phyloP scores from a whole-genome alignment of 2,797 vertebrate species.

The Dermochelys coriacea region DNA sequence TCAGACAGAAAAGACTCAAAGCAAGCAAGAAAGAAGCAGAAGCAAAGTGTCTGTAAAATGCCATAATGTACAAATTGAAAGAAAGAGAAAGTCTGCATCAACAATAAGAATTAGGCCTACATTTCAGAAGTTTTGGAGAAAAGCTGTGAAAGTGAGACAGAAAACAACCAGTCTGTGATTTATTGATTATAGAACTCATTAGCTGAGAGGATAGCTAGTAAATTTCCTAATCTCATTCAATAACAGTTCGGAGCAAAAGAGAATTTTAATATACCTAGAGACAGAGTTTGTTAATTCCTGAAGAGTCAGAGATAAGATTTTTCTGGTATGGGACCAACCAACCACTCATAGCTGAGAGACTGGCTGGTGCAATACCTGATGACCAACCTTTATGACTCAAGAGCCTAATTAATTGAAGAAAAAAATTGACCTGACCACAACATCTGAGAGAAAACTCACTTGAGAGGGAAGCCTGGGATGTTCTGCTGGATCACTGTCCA shows the following conservation, averaged over 20 bases:
- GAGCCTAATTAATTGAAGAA: neutral
- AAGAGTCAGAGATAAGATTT: neutral
- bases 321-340: rapidly evolving
- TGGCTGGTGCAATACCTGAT: neutral
- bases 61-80: neutral
- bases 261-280: neutral
- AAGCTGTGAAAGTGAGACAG: neutral
- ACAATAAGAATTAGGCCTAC: neutral
- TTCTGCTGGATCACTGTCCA: neutral
- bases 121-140: neutral
- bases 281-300: neutral
- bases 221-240: neutral
- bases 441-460: neutral
- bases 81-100: neutral
- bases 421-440: neutral
- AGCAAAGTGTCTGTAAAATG: neutral
- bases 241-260: neutral
- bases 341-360: neutral
- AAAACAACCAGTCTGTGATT: neutral
- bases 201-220: neutral
- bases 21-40: neutral
- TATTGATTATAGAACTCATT: neutral
- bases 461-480: neutral
- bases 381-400: neutral
- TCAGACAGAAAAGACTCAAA: neutral